A percentile compares a stretch with the other conserved stretches of the same genome.
Conservation (phyloP, 2,797 vertebrate genomes). For the Smutsia gigantea region DNA sequence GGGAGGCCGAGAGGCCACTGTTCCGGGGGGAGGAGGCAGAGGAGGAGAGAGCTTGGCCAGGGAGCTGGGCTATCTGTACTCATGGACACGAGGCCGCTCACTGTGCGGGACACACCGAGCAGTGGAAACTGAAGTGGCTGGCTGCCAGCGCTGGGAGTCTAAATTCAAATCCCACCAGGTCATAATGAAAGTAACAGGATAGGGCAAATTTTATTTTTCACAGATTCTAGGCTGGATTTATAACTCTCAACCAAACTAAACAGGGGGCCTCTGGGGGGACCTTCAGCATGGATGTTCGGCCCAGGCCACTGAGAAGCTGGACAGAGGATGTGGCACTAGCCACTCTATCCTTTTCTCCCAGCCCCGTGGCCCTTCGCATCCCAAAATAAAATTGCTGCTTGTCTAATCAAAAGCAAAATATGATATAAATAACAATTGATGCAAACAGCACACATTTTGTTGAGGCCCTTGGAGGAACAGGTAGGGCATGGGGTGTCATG, state of each 20-base stretch:
- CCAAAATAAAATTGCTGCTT: neutral
- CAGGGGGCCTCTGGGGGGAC: neutral
- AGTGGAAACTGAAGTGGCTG: neutral
- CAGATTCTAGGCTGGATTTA: neutral
- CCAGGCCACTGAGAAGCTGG: neutral
- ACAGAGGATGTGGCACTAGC: neutral
- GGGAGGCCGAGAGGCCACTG: neutral
- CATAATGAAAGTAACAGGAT: neutral
- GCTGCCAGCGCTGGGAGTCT: neutral
- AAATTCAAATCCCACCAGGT: neutral
- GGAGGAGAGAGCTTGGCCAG: neutral
- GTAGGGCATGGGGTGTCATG: neutral
- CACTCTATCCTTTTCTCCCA: neutral
- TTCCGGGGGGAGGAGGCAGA: neutral
- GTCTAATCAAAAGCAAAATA: neutral
- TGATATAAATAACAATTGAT: neutral
- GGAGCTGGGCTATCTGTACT: fast-evolving
- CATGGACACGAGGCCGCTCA: neutral
- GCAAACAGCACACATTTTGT: neutral
- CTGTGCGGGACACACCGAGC: neutral
- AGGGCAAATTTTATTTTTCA: neutral
- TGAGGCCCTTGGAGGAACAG: neutral
- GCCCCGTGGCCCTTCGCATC: neutral
- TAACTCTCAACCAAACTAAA: neutral
- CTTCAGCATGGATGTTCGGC: neutral